Conservation (phyloP, 2,888 invertebrate genomes). For the Agrochola lychnidis region DNA sequence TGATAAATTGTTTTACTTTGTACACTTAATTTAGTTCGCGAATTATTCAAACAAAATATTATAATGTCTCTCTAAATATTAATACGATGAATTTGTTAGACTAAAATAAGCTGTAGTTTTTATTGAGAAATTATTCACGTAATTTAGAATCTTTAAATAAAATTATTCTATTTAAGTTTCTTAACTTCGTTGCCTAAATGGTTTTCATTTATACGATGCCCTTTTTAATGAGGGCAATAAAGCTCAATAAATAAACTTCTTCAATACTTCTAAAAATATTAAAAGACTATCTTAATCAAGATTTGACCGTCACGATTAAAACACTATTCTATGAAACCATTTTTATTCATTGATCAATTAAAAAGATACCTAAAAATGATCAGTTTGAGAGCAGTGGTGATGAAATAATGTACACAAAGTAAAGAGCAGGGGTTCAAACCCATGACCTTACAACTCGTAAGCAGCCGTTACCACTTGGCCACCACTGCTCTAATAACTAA, state of each 20-base stretch:
- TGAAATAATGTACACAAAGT: neutral
- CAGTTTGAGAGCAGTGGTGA: neutral
- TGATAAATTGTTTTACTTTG: neutral
- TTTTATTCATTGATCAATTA: constrained; percentile 1
- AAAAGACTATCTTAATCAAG: constrained; percentile 4
- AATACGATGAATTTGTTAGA: neutral
- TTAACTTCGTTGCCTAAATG: neutral
- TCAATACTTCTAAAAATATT: neutral
- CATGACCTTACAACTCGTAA: no score
- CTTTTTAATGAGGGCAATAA: constrained; percentile 4
- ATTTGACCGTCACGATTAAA: neutral
- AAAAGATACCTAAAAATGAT: neutral
- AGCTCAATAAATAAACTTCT: neutral
- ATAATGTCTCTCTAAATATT: neutral
- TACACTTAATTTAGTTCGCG: neutral
- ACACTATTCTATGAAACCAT: neutral
- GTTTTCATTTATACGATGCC: neutral
- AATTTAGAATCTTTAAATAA: neutral
- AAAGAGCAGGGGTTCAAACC: no score
- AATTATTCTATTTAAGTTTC: neutral
- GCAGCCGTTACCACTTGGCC: no score
- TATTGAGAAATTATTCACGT: neutral
- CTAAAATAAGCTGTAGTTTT: neutral
- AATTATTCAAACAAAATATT: constrained; percentile 13
- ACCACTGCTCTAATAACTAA: no score